These are phyloP conservation scores for Heterocephalus glaber DNA, from an alignment of 2,113 vertebrate genomes.

Conservation along the genomic window DNA sequence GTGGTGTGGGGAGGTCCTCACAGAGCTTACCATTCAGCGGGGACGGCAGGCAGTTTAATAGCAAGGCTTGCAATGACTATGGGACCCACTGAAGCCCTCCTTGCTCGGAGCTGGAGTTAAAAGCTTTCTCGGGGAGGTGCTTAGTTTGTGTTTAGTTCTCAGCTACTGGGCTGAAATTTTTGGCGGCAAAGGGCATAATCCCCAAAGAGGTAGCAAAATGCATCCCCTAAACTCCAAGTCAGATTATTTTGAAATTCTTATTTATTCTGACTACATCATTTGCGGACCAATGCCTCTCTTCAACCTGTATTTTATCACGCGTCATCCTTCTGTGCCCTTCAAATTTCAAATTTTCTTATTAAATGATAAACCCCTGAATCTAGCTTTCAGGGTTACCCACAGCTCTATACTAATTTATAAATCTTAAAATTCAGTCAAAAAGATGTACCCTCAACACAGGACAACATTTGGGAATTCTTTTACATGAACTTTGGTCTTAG, in stretches of 20 bases:
- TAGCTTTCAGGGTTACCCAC: not conserved
- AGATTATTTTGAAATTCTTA: not conserved
- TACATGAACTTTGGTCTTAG: not conserved
- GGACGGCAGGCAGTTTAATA: not conserved
- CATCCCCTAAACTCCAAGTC: not conserved
- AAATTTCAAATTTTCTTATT: conserved; percentile 35
- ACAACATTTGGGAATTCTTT: not conserved
- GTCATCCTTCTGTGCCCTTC: not conserved
- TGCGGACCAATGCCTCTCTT: not conserved
- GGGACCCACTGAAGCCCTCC: not conserved
- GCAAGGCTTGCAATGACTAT: not conserved
- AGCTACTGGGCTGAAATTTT: not conserved
- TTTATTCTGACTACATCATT: not conserved
- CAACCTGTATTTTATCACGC: not conserved
- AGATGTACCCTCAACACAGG: not conserved
- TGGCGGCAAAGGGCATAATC: not conserved
- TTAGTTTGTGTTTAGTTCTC: not conserved
- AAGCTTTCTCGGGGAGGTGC: not conserved
- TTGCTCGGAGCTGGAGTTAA: not conserved
- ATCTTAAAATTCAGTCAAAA: conserved; percentile 35
- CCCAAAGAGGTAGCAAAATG: not conserved
- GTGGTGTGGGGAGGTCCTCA: not conserved
- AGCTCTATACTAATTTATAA: not conserved
- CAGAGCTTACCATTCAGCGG: not conserved
- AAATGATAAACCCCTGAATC: not conserved